These are phyloP conservation scores for Corythornis cristatus DNA, from an alignment of 2,113 vertebrate genomes.

Conservation along the genomic window DNA sequence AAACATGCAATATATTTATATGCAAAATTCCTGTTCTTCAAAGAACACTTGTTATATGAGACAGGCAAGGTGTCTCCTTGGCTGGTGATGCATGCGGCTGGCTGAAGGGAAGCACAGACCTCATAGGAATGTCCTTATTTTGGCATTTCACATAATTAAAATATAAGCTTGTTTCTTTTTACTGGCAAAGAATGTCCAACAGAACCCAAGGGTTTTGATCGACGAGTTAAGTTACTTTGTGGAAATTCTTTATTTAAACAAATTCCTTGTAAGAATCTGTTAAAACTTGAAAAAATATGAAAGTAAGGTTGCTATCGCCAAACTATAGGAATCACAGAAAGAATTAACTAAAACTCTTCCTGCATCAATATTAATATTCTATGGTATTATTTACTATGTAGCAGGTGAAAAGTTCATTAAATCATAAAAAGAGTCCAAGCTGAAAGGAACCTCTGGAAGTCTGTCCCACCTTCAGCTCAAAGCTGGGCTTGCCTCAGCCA, in stretches of 20 bases:
- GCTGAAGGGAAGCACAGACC: neutral
- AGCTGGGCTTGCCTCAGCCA: neutral
- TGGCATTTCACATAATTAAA: neutral
- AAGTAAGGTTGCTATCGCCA: neutral
- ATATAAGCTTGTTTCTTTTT: neutral
- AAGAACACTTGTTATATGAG: neutral
- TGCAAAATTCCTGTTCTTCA: neutral
- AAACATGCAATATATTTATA: too few species aligned
- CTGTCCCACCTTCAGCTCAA: too few species aligned
- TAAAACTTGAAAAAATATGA: neutral
- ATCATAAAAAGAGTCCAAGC: neutral
- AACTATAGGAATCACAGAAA: neutral
- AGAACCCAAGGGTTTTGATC: accelerated
- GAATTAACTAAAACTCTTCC: neutral
- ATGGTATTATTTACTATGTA: accelerated
- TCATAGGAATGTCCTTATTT: neutral
- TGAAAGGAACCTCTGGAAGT: neutral
- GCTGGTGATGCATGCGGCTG: accelerated
- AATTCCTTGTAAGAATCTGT: neutral
- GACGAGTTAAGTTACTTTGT: neutral
- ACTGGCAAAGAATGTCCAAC: neutral
- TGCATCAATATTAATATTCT: neutral
- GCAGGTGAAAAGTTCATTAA: neutral
- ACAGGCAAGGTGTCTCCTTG: neutral
- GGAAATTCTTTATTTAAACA: neutral